Evolutionary conservation across 2,888 invertebrate genomes (phyloP).

Genomic region (Priapulus caudatus): DNA sequence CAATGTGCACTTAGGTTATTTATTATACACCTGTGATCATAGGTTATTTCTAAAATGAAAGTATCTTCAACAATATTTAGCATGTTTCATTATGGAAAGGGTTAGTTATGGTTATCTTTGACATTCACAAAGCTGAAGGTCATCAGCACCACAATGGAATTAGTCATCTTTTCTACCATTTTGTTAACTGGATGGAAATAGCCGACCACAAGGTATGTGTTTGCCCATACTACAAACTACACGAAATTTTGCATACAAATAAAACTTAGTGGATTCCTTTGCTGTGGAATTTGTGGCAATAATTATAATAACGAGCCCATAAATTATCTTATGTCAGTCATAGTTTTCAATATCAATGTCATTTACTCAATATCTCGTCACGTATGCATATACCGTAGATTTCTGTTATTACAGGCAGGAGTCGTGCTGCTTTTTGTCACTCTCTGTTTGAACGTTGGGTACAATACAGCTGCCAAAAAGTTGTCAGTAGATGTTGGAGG

Average conservation of each 20-base stretch:
- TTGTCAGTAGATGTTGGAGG: slow-evolving; percentile 46
- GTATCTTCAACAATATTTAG: too few species aligned
- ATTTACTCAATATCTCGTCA: too few species aligned
- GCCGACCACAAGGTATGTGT: slow-evolving; percentile 45
- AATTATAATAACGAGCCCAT: neutral
- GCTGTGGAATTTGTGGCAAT: neutral
- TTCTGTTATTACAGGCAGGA: slow-evolving; percentile 37
- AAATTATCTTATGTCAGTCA: neutral
- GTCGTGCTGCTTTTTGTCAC: slow-evolving; percentile 41
- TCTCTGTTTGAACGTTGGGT: slow-evolving; percentile 39
- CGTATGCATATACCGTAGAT: too few species aligned
- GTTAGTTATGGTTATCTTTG: too few species aligned
- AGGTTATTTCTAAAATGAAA: too few species aligned
- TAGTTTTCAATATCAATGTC: neutral
- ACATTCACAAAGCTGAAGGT: slow-evolving; percentile 38
- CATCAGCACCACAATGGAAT: slow-evolving; percentile 41
- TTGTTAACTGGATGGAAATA: slow-evolving; percentile 42
- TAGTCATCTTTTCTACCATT: slow-evolving; percentile 42
- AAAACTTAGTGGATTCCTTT: too few species aligned
- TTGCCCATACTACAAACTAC: too few species aligned
- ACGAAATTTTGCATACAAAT: too few species aligned
- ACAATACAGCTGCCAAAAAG: slow-evolving; percentile 39
- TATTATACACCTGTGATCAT: too few species aligned
- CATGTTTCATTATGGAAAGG: too few species aligned
- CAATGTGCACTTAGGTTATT: too few species aligned